These are phyloP conservation scores for Machimus rusticus DNA, from an alignment of 2,888 invertebrate species.

Conservation along the genomic window DNA sequence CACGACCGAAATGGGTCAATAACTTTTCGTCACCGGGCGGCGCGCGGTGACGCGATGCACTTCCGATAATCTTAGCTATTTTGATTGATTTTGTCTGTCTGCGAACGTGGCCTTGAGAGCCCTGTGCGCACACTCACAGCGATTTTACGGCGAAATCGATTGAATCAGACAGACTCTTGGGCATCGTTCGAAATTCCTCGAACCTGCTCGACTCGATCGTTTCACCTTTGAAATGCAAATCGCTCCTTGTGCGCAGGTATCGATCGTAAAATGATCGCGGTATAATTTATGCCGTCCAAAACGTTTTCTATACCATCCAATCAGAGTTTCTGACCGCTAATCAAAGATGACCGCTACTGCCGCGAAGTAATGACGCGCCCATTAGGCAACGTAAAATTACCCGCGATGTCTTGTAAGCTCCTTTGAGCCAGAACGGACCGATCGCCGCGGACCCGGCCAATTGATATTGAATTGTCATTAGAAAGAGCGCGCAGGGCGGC, in stretches of 20 bases:
- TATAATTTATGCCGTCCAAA: conserved; percentile 25
- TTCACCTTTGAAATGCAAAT: conserved; percentile 37
- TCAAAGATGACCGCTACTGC: conserved; percentile 32
- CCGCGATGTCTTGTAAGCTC: not conserved
- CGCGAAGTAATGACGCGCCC: conserved; percentile 5
- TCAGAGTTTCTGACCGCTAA: not conserved
- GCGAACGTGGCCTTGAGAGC: not conserved
- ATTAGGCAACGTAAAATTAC: conserved; percentile 16
- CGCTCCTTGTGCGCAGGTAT: not conserved
- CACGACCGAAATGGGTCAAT: conserved; percentile 4
- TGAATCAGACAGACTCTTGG: conserved; percentile 4
- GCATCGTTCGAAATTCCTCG: conserved; percentile 20
- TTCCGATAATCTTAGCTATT: not conserved
- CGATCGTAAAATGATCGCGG: conserved; percentile 19
- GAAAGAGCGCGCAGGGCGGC: not conserved
- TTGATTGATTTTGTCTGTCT: not conserved
- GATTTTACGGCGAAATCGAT: not conserved
- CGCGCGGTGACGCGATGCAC: not conserved
- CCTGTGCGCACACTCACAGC: not conserved
- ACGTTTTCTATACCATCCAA: not conserved
- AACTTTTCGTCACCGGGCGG: not conserved
- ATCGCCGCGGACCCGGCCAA: not conserved
- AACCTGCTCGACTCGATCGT: not conserved
- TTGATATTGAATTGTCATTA: conserved; percentile 34
- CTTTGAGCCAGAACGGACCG: not conserved